phyloP scores from a whole-genome alignment of 2,888 invertebrate genomes.

The Dynastes grantii region DNA sequence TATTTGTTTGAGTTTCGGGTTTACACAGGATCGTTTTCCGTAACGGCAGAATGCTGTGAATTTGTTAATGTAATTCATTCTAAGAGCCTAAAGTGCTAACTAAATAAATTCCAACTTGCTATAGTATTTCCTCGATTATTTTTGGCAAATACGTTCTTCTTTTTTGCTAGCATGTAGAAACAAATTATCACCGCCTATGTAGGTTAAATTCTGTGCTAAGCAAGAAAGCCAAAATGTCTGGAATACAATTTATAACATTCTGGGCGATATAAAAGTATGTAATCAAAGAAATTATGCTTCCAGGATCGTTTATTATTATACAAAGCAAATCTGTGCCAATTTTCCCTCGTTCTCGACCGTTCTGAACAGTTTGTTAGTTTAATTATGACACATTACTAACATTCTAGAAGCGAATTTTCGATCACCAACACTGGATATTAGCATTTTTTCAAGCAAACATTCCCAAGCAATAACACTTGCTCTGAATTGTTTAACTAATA shows the following conservation, averaged over 20 bases:
- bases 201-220: neutral
- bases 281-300: conserved; percentile 8
- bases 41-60: no score
- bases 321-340: conserved; percentile 35
- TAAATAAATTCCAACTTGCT: no score
- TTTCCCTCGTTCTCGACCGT: conserved; percentile 22
- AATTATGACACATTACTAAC: conserved; percentile 36
- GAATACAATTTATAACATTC: neutral
- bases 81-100: no score
- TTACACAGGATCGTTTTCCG: no score
- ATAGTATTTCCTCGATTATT: neutral
- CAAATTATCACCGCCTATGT: neutral
- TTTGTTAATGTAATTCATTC: no score
- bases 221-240: neutral
- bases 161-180: no score
- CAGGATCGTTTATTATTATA: conserved; percentile 8
- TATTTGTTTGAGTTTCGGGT: no score
- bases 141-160: neutral
- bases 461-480: conserved; percentile 30
- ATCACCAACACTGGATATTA: conserved; percentile 24
- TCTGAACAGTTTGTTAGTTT: conserved; percentile 38
- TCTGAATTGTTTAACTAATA: conserved; percentile 38
- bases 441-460: conserved; percentile 21
- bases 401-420: conserved; percentile 24
- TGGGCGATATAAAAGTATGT: neutral